Evolutionary conservation across 1,140 invertebrate genomes (phyloP).

Genomic region (Tachypleus tridentatus): DNA sequence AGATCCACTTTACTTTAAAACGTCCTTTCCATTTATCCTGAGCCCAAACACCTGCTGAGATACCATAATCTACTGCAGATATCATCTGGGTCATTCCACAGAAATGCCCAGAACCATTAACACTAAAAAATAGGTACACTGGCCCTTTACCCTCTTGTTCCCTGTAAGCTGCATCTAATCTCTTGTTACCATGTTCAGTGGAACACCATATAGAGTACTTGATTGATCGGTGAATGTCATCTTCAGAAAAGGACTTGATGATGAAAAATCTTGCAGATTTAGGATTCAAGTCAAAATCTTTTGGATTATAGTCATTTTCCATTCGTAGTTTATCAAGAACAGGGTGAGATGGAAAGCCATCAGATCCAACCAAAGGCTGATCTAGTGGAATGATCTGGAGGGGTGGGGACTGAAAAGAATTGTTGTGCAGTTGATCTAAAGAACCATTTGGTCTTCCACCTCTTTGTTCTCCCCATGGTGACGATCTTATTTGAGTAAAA

Average conservation of each 20-base stretch:
- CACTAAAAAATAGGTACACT: conserved; percentile 88
- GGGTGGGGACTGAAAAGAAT: conserved; percentile 29
- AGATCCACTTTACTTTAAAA: conserved; percentile 95
- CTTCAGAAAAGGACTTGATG: conserved; percentile 96
- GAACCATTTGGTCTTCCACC: conserved; percentile 13
- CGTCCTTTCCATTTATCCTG: conserved; percentile 88
- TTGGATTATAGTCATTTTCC: conserved; percentile 91
- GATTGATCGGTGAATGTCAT: conserved; percentile 95
- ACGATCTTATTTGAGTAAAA: neutral
- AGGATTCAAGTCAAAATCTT: conserved; percentile 74
- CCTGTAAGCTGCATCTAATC: conserved; percentile 78
- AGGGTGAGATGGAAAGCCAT: conserved; percentile 26
- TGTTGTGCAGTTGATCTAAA: conserved; percentile 30
- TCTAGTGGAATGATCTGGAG: conserved; percentile 25
- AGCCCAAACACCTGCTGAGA: conserved; percentile 59
- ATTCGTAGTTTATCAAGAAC: conserved; percentile 73
- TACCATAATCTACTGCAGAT: conserved; percentile 71
- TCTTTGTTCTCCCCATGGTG: neutral
- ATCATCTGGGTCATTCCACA: conserved; percentile 99
- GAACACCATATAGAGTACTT: conserved; percentile 99
- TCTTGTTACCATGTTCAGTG: conserved; percentile 92
- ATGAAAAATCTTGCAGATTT: conserved; percentile 86
- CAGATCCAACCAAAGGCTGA: neutral
- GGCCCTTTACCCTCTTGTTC: conserved; percentile 62
- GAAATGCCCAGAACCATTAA: conserved; percentile 87